Evolutionary conservation across 2,113 vertebrate species (phyloP).

Genomic region (Natator depressus): DNA sequence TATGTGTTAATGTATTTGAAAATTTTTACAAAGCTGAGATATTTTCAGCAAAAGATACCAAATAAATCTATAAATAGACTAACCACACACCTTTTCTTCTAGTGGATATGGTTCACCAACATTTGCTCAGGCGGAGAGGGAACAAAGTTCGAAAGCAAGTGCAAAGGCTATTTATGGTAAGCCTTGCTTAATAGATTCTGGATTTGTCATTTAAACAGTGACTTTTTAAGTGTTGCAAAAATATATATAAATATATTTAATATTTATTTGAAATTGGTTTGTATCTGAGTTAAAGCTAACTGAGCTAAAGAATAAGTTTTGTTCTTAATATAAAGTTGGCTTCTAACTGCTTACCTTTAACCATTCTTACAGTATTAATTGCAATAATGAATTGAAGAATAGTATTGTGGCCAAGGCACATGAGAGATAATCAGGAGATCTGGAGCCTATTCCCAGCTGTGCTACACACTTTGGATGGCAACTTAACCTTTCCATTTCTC

Average conservation of each 20-base stretch:
- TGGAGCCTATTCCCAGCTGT: neutral
- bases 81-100: constrained; percentile 57
- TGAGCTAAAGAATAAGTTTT: neutral
- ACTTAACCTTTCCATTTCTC: neutral
- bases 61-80: neutral
- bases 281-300: neutral
- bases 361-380: neutral
- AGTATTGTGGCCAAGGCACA: neutral
- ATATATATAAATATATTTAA: neutral
- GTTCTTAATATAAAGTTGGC: neutral
- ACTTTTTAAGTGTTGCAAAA: neutral
- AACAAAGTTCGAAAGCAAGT: constrained; percentile 77
- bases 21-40: accelerated
- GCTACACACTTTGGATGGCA: neutral
- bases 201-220: neutral
- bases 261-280: neutral
- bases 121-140: constrained; percentile 76
- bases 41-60: neutral
- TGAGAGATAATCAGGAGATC: neutral
- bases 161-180: constrained; percentile 85
- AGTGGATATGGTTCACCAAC: constrained; percentile 82
- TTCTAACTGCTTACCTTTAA: neutral
- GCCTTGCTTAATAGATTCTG: neutral
- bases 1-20: neutral
- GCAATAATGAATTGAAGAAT: neutral